Evolutionary conservation across 2,888 invertebrate genomes (phyloP).

Genomic region (Noctua fimbriata): DNA sequence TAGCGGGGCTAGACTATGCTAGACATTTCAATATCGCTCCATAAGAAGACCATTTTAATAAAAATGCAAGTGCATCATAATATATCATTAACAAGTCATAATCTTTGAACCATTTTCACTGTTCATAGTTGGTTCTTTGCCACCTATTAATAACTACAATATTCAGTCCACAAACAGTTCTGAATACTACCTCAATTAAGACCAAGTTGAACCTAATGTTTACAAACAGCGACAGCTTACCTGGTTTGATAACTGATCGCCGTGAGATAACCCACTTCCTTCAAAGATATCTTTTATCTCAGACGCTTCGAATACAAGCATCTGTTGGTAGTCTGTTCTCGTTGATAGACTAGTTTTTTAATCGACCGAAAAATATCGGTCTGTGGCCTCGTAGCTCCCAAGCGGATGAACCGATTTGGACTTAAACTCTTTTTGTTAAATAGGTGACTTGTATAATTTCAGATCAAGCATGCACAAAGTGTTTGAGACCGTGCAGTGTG

Average conservation of each 20-base stretch:
- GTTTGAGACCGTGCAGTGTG: slow-evolving; percentile 97
- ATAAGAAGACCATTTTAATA: not conserved
- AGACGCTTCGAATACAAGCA: not conserved
- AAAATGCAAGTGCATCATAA: not conserved
- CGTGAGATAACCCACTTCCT: slow-evolving; percentile 41
- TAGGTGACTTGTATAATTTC: slow-evolving; percentile 64
- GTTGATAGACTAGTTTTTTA: not conserved
- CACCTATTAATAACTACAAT: not conserved
- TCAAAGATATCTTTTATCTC: slow-evolving; percentile 16
- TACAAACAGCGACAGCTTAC: slow-evolving; percentile 39
- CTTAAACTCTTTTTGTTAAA: not conserved
- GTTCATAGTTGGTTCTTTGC: not conserved
- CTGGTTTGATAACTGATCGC: slow-evolving; percentile 27
- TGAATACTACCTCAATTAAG: not conserved
- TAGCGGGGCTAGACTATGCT: not conserved
- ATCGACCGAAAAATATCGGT: not conserved
- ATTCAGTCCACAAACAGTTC: not conserved
- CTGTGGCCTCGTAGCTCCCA: not conserved
- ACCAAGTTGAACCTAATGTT: slow-evolving; percentile 21
- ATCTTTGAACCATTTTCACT: not conserved
- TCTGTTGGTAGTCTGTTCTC: not conserved
- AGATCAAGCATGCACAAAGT: slow-evolving; percentile 96
- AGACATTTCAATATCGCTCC: not conserved
- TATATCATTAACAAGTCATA: not conserved
- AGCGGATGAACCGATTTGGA: not conserved